A percentile compares a stretch with the other conserved stretches of the same genome.
These are phyloP conservation scores for Zophobas atratus DNA, from an alignment of 1,140 invertebrate genomes.

Conservation along the genomic window DNA sequence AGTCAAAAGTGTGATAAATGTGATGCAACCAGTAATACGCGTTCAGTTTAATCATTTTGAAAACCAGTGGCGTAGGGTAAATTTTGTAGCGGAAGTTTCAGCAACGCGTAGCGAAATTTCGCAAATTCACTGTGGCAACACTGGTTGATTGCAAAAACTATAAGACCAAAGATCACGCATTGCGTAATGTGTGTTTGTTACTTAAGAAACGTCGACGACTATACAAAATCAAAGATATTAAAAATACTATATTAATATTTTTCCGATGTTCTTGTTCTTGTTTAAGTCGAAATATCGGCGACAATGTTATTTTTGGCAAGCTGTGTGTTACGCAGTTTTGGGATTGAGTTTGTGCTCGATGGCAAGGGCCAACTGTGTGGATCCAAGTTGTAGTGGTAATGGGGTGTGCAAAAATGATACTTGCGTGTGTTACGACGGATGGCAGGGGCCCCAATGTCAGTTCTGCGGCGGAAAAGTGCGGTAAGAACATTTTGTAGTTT, in stretches of 20 bases:
- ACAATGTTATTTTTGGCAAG: constrained; percentile 74
- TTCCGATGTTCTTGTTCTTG: constrained; percentile 88
- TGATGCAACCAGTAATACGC: no score
- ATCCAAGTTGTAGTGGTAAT: constrained; percentile 76
- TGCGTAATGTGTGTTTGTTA: no score
- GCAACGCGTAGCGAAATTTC: no score
- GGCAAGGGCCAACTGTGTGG: constrained; percentile 71
- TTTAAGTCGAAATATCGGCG: constrained; percentile 88
- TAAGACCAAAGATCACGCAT: no score
- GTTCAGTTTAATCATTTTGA: no score
- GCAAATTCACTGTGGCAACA: no score
- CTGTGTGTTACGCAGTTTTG: constrained; percentile 69
- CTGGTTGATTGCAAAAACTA: no score
- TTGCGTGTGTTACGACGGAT: constrained; percentile 91
- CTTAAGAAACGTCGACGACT: no score
- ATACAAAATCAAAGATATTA: no score
- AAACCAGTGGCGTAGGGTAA: no score
- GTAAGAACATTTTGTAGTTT: constrained; percentile 71
- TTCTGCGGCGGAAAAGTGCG: constrained; percentile 93
- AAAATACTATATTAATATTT: constrained; percentile 60
- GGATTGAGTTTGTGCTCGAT: constrained; percentile 61
- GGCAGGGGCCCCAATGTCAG: constrained; percentile 90
- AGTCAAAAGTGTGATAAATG: no score
- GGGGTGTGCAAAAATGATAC: constrained; percentile 87
- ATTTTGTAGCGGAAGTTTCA: no score